Percentiles rank a stretch among this genome's conserved stretches.
Evolutionary conservation across 2,113 vertebrate species (phyloP).

Genomic region (Bambusicola thoracicus): DNA sequence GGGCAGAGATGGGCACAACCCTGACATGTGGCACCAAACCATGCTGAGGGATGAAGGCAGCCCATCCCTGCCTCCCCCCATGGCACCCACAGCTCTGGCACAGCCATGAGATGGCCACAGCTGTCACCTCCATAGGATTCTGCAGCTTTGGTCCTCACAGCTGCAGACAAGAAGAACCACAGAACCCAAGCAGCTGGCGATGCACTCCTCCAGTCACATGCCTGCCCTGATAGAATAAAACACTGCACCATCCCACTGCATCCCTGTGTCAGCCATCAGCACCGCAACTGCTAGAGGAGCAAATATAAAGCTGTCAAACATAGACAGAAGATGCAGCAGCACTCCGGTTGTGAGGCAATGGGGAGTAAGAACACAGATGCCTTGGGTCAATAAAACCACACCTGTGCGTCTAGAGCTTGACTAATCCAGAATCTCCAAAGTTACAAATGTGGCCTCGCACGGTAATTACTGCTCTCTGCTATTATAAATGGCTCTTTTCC

Average conservation of each 20-base stretch:
- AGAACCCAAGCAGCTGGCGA: too few species aligned
- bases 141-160: neutral
- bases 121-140: neutral
- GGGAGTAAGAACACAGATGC: neutral
- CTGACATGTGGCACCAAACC: neutral
- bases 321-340: fast-evolving
- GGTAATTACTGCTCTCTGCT: neutral
- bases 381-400: neutral
- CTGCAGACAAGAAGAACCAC: neutral
- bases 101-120: neutral
- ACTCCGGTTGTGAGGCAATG: neutral
- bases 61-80: neutral
- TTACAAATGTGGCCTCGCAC: neutral
- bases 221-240: neutral
- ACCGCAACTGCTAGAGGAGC: fast-evolving
- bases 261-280: neutral
- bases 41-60: neutral
- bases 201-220: neutral
- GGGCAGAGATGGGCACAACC: neutral
- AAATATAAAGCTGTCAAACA: neutral
- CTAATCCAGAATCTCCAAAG: neutral
- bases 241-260: neutral
- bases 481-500: neutral
- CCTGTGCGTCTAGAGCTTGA: neutral
- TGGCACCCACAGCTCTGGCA: neutral